Conservation (phyloP, 2,113 vertebrate genomes). For the Lycocorax pyrrhopterus region DNA sequence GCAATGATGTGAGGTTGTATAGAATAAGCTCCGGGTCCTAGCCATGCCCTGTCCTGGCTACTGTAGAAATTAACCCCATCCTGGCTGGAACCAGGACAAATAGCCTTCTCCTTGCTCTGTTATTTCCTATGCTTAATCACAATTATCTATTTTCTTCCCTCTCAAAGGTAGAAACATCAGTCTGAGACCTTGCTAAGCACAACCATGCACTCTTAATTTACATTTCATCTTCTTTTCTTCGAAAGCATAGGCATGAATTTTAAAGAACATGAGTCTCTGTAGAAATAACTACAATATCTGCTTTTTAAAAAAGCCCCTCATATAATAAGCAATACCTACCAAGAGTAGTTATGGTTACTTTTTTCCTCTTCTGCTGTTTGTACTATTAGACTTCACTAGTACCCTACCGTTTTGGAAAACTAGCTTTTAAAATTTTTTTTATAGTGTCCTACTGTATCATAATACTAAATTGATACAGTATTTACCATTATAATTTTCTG, state of each 20-base stretch:
- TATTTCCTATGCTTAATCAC: background rate
- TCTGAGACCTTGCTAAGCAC: background rate
- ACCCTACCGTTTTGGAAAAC: background rate
- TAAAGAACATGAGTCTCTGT: background rate
- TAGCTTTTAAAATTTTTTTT: background rate
- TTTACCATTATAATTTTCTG: background rate
- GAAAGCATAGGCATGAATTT: background rate
- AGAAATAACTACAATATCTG: background rate
- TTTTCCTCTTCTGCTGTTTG: background rate
- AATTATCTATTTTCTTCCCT: background rate
- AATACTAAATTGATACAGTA: background rate
- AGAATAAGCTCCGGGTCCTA: background rate
- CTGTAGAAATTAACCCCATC: background rate
- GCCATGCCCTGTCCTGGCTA: no score
- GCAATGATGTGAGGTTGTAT: no score
- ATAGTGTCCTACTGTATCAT: background rate
- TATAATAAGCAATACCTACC: background rate
- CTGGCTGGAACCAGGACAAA: background rate
- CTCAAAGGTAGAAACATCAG: background rate
- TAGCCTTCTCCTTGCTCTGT: background rate
- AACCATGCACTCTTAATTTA: background rate
- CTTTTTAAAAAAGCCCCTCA: background rate
- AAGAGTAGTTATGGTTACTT: background rate
- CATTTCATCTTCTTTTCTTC: background rate
- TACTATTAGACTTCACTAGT: background rate